Percentiles rank a stretch among this genome's conserved stretches.
These are phyloP conservation scores for Ectropis crepuscularia DNA, from an alignment of 2,888 invertebrate species.

Conservation along the genomic window DNA sequence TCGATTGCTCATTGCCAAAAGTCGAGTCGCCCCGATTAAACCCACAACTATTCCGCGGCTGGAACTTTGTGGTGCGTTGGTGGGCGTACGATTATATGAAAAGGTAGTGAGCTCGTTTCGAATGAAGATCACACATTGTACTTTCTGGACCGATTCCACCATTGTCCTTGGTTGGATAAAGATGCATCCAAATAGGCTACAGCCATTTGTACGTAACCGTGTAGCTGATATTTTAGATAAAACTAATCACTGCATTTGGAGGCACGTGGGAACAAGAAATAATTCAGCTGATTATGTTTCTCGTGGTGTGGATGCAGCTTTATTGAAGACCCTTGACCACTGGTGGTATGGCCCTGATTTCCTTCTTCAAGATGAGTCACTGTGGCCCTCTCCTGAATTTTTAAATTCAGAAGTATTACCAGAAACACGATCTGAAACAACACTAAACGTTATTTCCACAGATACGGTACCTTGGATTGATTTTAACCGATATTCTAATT, in stretches of 20 bases:
- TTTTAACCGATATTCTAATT: no score
- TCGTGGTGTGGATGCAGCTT: no score
- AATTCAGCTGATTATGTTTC: no score
- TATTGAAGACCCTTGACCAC: no score
- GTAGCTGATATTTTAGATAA: conserved; percentile 45
- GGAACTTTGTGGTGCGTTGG: conserved; percentile 48
- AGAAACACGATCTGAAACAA: no score
- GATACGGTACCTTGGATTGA: no score
- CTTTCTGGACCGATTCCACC: conserved; percentile 49
- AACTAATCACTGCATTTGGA: conserved; percentile 34
- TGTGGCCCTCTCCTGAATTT: no score
- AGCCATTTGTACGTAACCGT: conserved; percentile 47
- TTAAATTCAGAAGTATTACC: no score
- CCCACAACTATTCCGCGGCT: conserved; percentile 47
- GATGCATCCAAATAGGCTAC: conserved; percentile 40
- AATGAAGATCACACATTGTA: conserved; percentile 13
- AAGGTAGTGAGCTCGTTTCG: conserved; percentile 40
- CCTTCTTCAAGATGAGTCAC: no score
- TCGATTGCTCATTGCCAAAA: no score
- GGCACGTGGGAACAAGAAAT: conserved; percentile 36
- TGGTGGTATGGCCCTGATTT: no score
- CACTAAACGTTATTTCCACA: no score
- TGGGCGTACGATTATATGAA: conserved; percentile 37
- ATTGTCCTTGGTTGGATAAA: conserved; percentile 48
- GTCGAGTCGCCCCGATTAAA: conserved; percentile 35